Conservation (phyloP, 2,888 invertebrate species). For the Drosophila gaucha region DNA sequence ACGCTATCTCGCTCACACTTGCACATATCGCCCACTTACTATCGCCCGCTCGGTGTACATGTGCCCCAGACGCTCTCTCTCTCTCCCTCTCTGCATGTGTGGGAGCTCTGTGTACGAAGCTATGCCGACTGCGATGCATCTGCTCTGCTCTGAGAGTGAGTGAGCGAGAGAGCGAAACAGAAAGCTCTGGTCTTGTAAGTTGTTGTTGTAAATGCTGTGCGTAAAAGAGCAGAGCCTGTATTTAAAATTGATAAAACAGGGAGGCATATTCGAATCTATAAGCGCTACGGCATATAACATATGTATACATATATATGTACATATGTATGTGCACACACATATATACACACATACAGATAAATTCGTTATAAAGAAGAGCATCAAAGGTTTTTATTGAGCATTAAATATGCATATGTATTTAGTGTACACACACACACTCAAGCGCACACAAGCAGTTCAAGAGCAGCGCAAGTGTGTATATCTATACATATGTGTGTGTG, state of each 20-base stretch:
- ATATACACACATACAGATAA: not conserved
- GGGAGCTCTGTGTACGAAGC: slow-evolving; percentile 36
- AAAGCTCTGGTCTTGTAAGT: slow-evolving; percentile 5
- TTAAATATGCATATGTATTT: slow-evolving; percentile 11
- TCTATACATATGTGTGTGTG: slow-evolving; percentile 13
- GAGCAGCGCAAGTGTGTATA: too few species aligned
- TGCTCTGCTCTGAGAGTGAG: slow-evolving; percentile 10
- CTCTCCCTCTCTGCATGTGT: not conserved
- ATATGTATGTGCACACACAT: not conserved
- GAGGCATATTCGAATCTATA: slow-evolving; percentile 31
- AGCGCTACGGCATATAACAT: slow-evolving; percentile 19
- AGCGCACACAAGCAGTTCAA: too few species aligned
- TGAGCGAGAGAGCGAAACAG: slow-evolving; percentile 7
- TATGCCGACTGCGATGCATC: slow-evolving; percentile 43
- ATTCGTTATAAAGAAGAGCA: not conserved
- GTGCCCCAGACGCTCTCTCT: not conserved
- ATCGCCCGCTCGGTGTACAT: slow-evolving; percentile 16
- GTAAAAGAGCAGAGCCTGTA: slow-evolving; percentile 35
- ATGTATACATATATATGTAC: not conserved
- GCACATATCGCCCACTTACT: slow-evolving; percentile 35
- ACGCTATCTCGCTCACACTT: slow-evolving; percentile 60
- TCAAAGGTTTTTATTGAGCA: slow-evolving; percentile 22
- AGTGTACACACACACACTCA: slow-evolving; percentile 9
- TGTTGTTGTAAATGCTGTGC: slow-evolving; percentile 54
- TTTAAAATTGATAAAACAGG: slow-evolving; percentile 47